Conservation (phyloP, 23 tunicate genomes). For the Ciona savignyi region DNA sequence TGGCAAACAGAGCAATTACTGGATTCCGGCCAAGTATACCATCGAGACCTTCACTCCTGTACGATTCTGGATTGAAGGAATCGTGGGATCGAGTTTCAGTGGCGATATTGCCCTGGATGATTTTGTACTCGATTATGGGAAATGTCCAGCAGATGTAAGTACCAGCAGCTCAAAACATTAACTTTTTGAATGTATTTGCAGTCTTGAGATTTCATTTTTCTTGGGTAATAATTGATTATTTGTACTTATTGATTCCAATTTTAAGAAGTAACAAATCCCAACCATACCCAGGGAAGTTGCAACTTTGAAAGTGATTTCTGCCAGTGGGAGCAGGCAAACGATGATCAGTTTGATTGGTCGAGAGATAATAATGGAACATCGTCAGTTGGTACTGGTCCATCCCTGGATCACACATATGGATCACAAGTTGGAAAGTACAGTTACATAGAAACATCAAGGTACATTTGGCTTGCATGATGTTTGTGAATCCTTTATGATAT, state of each 20-base stretch:
- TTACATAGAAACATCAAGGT: conserved; percentile 82
- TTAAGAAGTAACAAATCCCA: neutral
- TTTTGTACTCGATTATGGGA: conserved; percentile 17
- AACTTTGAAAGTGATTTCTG: conserved; percentile 76
- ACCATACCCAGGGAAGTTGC: conserved; percentile 70
- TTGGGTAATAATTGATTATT: no score
- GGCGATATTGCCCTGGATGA: conserved; percentile 94
- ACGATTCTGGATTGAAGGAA: conserved; percentile 69
- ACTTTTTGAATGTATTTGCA: no score
- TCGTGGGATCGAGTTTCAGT: conserved; percentile 42
- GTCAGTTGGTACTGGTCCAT: conserved; percentile 71
- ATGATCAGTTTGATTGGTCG: conserved; percentile 81
- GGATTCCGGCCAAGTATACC: conserved; percentile 61
- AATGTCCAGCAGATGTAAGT: conserved; percentile 66
- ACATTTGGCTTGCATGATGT: no score
- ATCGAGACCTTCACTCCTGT: conserved; percentile 44
- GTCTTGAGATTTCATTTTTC: no score
- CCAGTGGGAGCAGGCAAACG: conserved; percentile 61
- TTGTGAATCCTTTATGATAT: no score
- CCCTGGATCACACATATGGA: conserved; percentile 66
- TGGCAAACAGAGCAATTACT: conserved; percentile 62
- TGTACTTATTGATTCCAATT: no score
- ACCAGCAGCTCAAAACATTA: no score
- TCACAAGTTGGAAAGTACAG: conserved; percentile 57
- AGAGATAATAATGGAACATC: conserved; percentile 72